phyloP scores from a whole-genome alignment of 2,888 invertebrate genomes.

The Panzeria rudis region DNA sequence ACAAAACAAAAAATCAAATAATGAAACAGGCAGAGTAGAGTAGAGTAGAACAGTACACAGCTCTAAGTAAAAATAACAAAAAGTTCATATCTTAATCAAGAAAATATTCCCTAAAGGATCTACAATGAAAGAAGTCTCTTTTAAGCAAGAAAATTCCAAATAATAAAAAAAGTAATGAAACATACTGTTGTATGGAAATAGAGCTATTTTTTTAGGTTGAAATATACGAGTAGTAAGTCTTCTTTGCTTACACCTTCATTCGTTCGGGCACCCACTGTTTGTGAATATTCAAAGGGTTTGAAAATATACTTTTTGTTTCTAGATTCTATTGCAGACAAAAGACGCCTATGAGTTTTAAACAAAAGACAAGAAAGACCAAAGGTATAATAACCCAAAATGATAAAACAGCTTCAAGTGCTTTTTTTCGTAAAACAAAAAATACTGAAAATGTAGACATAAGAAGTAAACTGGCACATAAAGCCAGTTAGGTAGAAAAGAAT shows the following conservation, averaged over 20 bases:
- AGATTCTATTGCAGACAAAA: constrained; percentile 41
- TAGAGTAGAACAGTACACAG: not conserved
- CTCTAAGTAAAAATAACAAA: constrained; percentile 46
- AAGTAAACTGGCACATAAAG: constrained; percentile 18
- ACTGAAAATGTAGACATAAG: not conserved
- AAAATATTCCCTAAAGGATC: constrained; percentile 39
- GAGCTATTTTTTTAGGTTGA: constrained; percentile 6
- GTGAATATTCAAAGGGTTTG: constrained; percentile 34
- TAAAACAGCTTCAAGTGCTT: constrained; percentile 43
- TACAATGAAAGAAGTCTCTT: constrained; percentile 23
- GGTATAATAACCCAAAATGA: constrained; percentile 60
- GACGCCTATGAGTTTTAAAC: constrained; percentile 17
- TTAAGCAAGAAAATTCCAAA: constrained; percentile 7
- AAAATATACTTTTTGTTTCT: constrained; percentile 5
- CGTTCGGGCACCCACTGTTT: not conserved
- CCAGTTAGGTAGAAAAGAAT: not conserved
- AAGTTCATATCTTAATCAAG: constrained; percentile 60
- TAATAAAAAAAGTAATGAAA: not conserved
- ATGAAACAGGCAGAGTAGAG: not conserved
- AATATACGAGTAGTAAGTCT: not conserved
- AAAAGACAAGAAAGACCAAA: constrained; percentile 52
- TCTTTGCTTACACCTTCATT: not conserved
- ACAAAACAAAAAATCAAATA: too few relatives aligned
- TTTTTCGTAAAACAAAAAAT: not conserved
- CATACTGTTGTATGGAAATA: not conserved